Evolutionary conservation across 2,113 vertebrate genomes (phyloP), one percentile per base, ranked within the genome.

Genomic region (Carlito syrichta): DNA sequence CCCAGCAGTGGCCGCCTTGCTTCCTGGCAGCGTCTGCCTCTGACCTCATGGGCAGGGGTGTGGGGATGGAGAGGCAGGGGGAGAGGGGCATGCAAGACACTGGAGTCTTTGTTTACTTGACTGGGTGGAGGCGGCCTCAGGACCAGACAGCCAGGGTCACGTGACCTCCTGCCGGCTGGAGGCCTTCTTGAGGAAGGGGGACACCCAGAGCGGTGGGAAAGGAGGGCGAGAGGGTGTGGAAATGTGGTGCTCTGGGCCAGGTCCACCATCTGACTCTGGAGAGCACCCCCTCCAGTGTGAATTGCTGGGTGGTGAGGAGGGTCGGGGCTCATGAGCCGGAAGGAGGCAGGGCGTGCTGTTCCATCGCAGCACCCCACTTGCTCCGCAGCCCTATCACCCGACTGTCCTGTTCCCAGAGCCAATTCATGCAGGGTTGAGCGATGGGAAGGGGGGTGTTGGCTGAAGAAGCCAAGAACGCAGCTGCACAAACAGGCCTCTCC

Each of bases 51-150:
- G 96, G 87, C 95, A 97, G 86, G 91, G 92, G 92, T 17, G 95
- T 97, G 96, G 96, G 93, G 97, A 96, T 38, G 22, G 74, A 58
- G 78, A 94, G 71, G 89, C 91, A 95, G 94, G 83, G 94, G 95
- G 82, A 96, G 89, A 86, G 91, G 91, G 95, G 71, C 91, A 95
- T 58, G 79, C 78, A 91, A 95, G 95, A 98, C 98, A 98, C 96
- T 97, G 96, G 96, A 96, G 96, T 93, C 97, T 98, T 98, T 98
- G 98, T 98, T 98, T 98, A 97, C 97, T 98, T 98, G 97, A 98
- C 97, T 97, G 96, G 92, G 92, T 84, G 78, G 63, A 97, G 96
- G 92, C 93, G 4, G 97, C 96, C 95, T 94, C 95, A 30, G 97
- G 98, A 97, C 97, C 95, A 97, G 97, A 97, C 97, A 88, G 96